These are phyloP conservation scores for Episyrphus balteatus DNA, from an alignment of 1,140 invertebrate genomes.

Conservation along the genomic window DNA sequence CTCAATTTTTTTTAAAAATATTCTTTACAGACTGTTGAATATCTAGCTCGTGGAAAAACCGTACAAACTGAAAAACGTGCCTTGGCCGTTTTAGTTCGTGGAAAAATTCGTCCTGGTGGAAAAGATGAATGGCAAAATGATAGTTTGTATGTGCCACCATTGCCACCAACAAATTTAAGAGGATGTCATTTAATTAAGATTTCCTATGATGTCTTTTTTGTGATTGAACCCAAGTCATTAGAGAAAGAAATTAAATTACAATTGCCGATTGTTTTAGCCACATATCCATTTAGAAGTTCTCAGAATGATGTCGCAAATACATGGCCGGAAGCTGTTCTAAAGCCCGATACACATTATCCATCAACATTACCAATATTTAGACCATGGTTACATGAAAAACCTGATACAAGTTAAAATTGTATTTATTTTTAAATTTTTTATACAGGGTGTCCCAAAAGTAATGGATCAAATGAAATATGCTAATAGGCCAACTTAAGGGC, in stretches of 20 bases:
- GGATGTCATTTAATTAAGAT: constrained; percentile 92
- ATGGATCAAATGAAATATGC: no score
- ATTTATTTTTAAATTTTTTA: background rate
- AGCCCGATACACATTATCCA: constrained; percentile 76
- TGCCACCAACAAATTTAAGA: constrained; percentile 90
- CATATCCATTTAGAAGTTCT: constrained; percentile 68
- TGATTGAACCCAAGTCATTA: constrained; percentile 79
- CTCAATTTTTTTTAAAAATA: background rate
- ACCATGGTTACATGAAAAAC: constrained; percentile 63
- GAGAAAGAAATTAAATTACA: constrained; percentile 88
- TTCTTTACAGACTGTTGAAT: constrained; percentile 68
- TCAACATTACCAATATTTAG: constrained; percentile 84
- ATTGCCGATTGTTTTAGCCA: constrained; percentile 83
- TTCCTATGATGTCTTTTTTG: constrained; percentile 88
- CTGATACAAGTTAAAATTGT: constrained; percentile 12
- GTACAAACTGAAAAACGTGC: constrained; percentile 79
- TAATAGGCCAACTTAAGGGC: no score
- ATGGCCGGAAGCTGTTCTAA: constrained; percentile 47
- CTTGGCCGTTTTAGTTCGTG: constrained; percentile 65
- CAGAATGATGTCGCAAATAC: constrained; percentile 46
- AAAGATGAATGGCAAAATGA: constrained; percentile 82
- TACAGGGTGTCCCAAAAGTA: no score
- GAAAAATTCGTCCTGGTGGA: constrained; percentile 71
- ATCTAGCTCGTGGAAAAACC: constrained; percentile 74
- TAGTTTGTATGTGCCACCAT: constrained; percentile 82